A percentile compares a stretch with the other conserved stretches of the same genome.
Conservation (phyloP, 2,113 vertebrate genomes). For the Poeciliopsis prolifica region DNA sequence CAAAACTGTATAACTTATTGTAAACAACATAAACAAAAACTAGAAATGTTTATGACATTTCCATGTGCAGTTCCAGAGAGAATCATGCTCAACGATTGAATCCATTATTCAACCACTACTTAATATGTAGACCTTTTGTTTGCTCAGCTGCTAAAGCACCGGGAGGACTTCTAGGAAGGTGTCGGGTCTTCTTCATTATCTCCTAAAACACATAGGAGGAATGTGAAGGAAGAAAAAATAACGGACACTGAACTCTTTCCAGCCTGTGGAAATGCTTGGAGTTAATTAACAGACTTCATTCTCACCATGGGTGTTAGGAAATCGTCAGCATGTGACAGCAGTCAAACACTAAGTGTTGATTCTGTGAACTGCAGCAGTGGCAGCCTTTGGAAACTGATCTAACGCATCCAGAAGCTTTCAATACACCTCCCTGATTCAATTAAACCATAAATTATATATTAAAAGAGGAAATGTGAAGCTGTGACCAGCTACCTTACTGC, state of each 20-base stretch:
- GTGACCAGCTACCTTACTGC: not conserved
- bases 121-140: constrained; percentile 62
- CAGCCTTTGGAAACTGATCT: constrained; percentile 19
- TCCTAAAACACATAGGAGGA: constrained; percentile 7
- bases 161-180: constrained; percentile 59
- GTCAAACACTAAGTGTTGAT: constrained; percentile 20
- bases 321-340: constrained; percentile 38
- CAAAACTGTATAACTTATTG: too few species aligned
- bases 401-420: constrained; percentile 1
- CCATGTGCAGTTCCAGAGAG: too few species aligned
- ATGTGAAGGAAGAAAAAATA: constrained; percentile 10
- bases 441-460: not conserved
- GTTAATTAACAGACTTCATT: constrained; percentile 62
- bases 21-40: too few species aligned
- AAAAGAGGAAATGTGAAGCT: not conserved
- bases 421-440: constrained; percentile 21
- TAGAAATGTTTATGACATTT: too few species aligned
- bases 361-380: constrained; percentile 1
- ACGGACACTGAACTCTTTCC: constrained; percentile 15
- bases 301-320: constrained; percentile 39
- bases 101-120: constrained; percentile 15
- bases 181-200: constrained; percentile 34
- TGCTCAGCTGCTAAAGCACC: constrained; percentile 45
- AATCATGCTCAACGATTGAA: too few species aligned
- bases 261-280: constrained; percentile 29